Percentiles rank a stretch among this genome's conserved stretches.
Conservation (phyloP, 2,797 vertebrate genomes). For the Sebastes umbrosus region DNA sequence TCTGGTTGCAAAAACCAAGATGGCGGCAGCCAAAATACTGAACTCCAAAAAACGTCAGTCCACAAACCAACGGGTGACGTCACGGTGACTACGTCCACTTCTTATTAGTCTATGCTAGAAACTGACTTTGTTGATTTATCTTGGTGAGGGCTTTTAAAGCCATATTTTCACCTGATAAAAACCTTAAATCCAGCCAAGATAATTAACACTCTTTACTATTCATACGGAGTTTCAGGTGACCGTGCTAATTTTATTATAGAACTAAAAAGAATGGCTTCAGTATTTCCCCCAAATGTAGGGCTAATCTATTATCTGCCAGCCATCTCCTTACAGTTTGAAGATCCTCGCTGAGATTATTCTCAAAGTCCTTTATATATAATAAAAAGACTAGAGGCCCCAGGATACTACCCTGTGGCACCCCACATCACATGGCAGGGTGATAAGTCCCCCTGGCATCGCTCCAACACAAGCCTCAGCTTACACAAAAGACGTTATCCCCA, state of each 20-base stretch:
- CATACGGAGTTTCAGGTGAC: neutral
- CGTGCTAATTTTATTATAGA: neutral
- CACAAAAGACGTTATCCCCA: constrained; percentile 53
- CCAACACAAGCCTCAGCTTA: constrained; percentile 47
- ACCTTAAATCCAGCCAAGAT: neutral
- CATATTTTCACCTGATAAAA: neutral
- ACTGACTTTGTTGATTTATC: neutral
- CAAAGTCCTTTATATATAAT: neutral
- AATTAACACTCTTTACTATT: neutral
- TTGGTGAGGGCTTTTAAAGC: neutral
- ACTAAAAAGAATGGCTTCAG: neutral
- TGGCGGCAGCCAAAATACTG: too few relatives aligned
- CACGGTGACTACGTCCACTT: too few relatives aligned
- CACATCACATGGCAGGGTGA: constrained; percentile 20
- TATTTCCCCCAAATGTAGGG: neutral
- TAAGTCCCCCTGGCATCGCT: constrained; percentile 52
- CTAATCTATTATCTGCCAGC: neutral
- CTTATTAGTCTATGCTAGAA: neutral
- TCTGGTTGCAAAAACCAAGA: too few relatives aligned
- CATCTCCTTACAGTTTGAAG: neutral
- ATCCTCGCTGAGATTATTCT: neutral
- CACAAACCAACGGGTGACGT: too few relatives aligned
- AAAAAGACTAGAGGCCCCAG: neutral
- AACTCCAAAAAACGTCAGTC: too few relatives aligned
- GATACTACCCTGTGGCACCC: neutral